phyloP scores from a whole-genome alignment of 1,140 invertebrate genomes.

The Cotesia typhae region DNA sequence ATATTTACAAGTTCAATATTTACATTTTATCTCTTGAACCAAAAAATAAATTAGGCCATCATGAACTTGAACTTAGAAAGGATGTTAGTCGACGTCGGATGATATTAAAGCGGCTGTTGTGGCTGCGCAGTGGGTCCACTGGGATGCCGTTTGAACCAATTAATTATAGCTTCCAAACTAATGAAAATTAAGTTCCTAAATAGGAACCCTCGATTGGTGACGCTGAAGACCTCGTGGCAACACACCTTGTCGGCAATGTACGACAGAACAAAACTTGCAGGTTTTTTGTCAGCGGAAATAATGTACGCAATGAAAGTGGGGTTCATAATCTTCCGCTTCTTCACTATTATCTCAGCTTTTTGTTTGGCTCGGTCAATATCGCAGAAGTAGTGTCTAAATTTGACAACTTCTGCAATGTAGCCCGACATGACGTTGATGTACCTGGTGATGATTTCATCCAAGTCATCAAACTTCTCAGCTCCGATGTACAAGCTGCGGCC shows the following conservation, averaged over 20 bases:
- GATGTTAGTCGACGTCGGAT: slow-evolving; percentile 76
- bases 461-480: slow-evolving; percentile 93
- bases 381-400: slow-evolving; percentile 90
- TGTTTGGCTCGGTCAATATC: slow-evolving; percentile 77
- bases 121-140: slow-evolving; percentile 83
- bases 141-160: slow-evolving; percentile 99
- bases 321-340: slow-evolving; percentile 86
- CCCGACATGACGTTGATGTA: slow-evolving; percentile 96
- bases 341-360: slow-evolving; percentile 86
- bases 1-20: too few relatives aligned
- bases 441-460: slow-evolving; percentile 98
- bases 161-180: slow-evolving; percentile 82
- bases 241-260: slow-evolving; percentile 87
- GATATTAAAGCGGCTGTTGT: slow-evolving; percentile 77
- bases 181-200: slow-evolving; percentile 91
- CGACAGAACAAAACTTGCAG: slow-evolving; percentile 94
- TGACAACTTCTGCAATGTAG: slow-evolving; percentile 87
- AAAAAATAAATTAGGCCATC: too few relatives aligned
- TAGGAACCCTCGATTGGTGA: slow-evolving; percentile 91
- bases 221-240: slow-evolving; percentile 90
- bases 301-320: slow-evolving; percentile 91
- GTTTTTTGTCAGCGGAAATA: slow-evolving; percentile 84
- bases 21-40: too few relatives aligned
- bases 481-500: slow-evolving; percentile 87
- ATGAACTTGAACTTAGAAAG: slow-evolving; percentile 45